These are phyloP conservation scores for Agrotis ipsilon DNA, from an alignment of 2,888 invertebrate genomes.

Conservation along the genomic window DNA sequence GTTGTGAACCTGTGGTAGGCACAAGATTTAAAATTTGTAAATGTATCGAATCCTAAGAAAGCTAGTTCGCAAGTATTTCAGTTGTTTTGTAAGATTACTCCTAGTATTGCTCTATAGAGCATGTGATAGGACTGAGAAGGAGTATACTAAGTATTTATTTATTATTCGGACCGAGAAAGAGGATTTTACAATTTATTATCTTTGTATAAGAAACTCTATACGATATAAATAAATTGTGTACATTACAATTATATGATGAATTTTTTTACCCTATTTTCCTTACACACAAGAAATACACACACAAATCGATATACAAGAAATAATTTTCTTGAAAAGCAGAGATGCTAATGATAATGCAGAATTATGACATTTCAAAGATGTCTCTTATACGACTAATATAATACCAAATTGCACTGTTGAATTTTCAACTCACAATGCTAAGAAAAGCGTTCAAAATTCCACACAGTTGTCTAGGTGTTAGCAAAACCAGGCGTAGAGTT, in stretches of 20 bases:
- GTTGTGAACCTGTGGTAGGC: conserved; percentile 66
- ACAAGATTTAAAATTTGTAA: conserved; percentile 58
- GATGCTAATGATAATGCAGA: no score
- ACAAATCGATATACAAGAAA: neutral
- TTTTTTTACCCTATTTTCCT: conserved; percentile 77
- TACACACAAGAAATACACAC: conserved; percentile 2
- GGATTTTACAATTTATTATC: conserved; percentile 91
- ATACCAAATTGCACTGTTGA: neutral
- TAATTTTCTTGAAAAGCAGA: no score
- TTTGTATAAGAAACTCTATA: conserved; percentile 90
- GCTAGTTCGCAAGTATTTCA: conserved; percentile 82
- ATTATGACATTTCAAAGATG: conserved; percentile 1
- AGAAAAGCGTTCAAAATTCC: neutral
- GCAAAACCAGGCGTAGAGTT: neutral
- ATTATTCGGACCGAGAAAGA: conserved; percentile 88
- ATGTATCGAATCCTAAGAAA: conserved; percentile 79
- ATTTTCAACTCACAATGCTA: neutral
- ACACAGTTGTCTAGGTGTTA: neutral
- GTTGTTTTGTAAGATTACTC: conserved; percentile 78
- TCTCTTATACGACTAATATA: neutral
- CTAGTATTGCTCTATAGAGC: conserved; percentile 83
- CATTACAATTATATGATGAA: conserved; percentile 83
- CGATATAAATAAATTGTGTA: conserved; percentile 91
- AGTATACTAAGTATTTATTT: conserved; percentile 89
- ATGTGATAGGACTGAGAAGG: conserved; percentile 83